Base-by-base conservation (phyloP, 2,888 invertebrate species). In the Agrilus cyanescens region DNA sequence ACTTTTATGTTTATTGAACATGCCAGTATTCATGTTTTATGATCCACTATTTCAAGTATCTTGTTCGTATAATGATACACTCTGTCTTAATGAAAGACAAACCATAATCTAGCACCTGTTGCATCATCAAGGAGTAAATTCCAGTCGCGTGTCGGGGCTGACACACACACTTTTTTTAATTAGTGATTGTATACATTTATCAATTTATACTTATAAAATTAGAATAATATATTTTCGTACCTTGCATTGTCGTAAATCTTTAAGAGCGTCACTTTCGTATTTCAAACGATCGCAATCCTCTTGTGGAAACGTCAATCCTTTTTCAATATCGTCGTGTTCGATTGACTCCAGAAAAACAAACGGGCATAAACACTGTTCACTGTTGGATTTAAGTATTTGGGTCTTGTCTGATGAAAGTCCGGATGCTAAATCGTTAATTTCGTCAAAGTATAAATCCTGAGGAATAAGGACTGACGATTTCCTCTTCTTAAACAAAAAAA, bases 201-300 rank as follows among this genome's bases (percentile, higher is more conserved):
- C n/a, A n/a, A n/a, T n/a, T n/a, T 18, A 18, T 18, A 10, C 25
- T 4, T 4, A 25, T 25, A 25, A 4, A 10, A 25, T 2, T 25
- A 25, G 8, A 10, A 10, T 25, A 10, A n/a, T n/a, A n/a, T n/a
- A n/a, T n/a, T n/a, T n/a, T n/a, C 10, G 3, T 25, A 25, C 25
- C 25, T 76, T 70, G 16, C 76, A 70, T 39, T 61, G 69, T 55
- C 73, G 72, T 5, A 82, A 65, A 39, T 68, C 63, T 57, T 76
- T 78, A 7, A 82, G 67, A 33, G 75, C 68, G 7, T 73, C 72
- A 6, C 74, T 72, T 60, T 80, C 80, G 51, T 79, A 81, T 60
- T 77, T 76, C 40, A 77, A 62, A 29, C 66, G 64, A 7, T 75
- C 72, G 50, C 70, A 78, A 48, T 78, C 75, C 41, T 77, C 76